Evolutionary conservation across 2,888 invertebrate genomes (phyloP), one percentile per base, ranked within the genome.

Genomic region (Blera fallax): DNA sequence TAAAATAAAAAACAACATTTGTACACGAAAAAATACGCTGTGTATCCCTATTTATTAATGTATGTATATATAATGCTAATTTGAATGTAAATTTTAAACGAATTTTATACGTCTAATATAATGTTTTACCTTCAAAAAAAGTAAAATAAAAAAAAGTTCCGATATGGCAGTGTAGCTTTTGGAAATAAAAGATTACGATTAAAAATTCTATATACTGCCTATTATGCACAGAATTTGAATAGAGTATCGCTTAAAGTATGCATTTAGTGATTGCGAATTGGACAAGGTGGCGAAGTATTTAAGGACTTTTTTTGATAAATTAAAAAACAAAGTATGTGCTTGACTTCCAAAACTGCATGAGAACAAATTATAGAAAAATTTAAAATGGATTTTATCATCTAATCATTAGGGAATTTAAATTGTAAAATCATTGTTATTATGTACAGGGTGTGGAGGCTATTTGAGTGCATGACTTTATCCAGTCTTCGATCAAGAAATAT

Each of bases 101-200:
- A 76, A 34, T 65, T 52, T 43, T 29, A 24, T 60, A 29, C 48
- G 45, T 65, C 45, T 48, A 56, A 45, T 54, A 62, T 37, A 62
- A 54, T 32, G 32, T 60, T 50, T 62, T 69, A 69, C 24, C 18
- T 70, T 60, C 14, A 62, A 58, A 56, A 27, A 50, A 60, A 37
- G 1, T 32, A 45, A 16, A 27, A 32, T 3, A 5, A 21, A 50
- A 64, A 40, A 34, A 4, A 64, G 18, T 43, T 70, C 43, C 78
- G 54, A 78, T 70, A 45, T 78, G 78, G 78, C 78, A 78, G 78
- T 78, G 78, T 56, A 78, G 78, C 70, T 70, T 70, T 43, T 64
- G 70, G 18, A 70, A 70, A 70, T 18, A 4, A 65, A n/a, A 24
- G 21, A 32, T 29, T 18, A 6, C 3, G 29, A 18, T 69, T 40